A percentile compares a stretch with the other conserved stretches of the same genome.
Evolutionary conservation across 1,140 invertebrate species (phyloP).

Genomic region (Heliconius congener): DNA sequence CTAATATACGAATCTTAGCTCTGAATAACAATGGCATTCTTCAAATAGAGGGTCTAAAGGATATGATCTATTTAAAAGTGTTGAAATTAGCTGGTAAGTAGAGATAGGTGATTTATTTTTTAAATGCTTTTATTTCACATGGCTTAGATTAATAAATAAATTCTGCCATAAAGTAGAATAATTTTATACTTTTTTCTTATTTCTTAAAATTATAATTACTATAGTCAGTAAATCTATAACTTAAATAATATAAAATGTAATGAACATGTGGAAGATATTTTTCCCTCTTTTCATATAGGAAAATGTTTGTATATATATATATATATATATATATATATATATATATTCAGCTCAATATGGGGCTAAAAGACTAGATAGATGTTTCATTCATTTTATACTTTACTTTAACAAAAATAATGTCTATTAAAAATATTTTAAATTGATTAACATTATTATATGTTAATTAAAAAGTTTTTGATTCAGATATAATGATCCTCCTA

Average conservation of each 20-base stretch:
- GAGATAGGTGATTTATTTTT: background rate
- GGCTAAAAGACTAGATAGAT: no score
- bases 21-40: constrained; percentile 93
- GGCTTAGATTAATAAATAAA: background rate
- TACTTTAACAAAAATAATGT: no score
- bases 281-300: no score
- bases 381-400: no score
- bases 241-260: background rate
- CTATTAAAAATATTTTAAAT: no score
- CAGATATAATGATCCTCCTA: no score
- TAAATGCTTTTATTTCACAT: background rate
- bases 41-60: constrained; percentile 93
- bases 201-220: background rate
- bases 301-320: no score
- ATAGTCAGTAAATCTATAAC: background rate
- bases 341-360: no score
- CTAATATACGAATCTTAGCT: constrained; percentile 90
- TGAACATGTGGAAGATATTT: background rate
- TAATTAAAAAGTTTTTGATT: no score
- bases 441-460: no score
- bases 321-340: no score
- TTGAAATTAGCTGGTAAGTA: constrained; percentile 80
- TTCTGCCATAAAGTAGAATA: background rate
- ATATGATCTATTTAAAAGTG: constrained; percentile 89
- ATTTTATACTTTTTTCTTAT: background rate